Evolutionary conservation across 2,888 invertebrate species (phyloP), one percentile per base, ranked within the genome.

Genomic region (Metalampra italica): DNA sequence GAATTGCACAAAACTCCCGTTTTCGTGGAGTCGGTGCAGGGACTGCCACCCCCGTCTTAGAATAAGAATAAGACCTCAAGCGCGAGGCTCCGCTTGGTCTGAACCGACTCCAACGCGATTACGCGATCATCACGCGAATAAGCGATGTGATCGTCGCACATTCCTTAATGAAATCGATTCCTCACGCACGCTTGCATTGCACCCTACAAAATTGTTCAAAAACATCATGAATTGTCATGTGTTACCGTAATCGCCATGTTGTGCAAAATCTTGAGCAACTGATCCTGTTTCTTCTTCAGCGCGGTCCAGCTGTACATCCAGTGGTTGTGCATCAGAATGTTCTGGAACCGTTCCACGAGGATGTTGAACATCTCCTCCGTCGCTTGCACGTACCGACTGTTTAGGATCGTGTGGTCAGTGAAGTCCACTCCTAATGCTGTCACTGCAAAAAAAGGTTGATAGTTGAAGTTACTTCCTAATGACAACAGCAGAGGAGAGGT

Each of bases 351-450:
- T 37, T 78, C 75, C 47, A 78, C 77, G 11, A 80, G 56, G 0
- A 75, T 71, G 50, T 75, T 71, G 34, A 82, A 66, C 44, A 81
- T 75, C 44, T 70, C 60, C 34, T 82, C 80, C 0, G 76, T 66
- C 0, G 84, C 84, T 7, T 72, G 68, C 36, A 82, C 75, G 53
- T 82, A 85, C 36, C 76, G 64, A 30, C 64, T 75, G 54, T 78
- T 82, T 0, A 82, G 57, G 1, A 75, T 64, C 0, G 69, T 62
- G 47, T 75, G 67, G 47, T 82, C 79, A 1, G 70, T 71, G 50
- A 79, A 77, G 50, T 80, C 77, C 3, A 83, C 77, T 7, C 85
- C 84, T 13, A 84, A 50, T 0, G 79, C 82, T 9, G 84, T 84
- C 50, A 82, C 85, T 85, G 62, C 1, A 64, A 62, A 13, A 36